These are phyloP conservation scores for Eurystomus gularis DNA, from an alignment of 2,113 vertebrate species.

Conservation along the genomic window DNA sequence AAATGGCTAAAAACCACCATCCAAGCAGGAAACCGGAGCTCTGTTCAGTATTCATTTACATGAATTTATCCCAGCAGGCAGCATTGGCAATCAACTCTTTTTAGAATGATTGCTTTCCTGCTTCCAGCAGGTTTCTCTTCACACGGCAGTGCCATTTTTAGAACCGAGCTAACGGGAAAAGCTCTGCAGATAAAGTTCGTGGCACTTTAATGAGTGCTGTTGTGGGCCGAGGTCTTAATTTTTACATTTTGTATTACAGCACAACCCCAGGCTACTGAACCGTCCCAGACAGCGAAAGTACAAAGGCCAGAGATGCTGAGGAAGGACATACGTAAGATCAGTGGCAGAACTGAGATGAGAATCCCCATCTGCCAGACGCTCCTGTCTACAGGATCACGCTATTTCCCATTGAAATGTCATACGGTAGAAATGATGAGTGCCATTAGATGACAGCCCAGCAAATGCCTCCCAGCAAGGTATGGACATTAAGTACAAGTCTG, in stretches of 20 bases:
- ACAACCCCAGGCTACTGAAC: not conserved
- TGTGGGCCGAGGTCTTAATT: not conserved
- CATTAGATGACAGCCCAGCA: not conserved
- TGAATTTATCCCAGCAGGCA: not conserved
- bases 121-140: not conserved
- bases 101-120: not conserved
- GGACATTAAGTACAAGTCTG: not conserved
- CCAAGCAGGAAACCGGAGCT: not conserved
- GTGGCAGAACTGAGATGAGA: not conserved
- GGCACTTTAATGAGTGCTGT: not conserved
- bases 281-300: not conserved
- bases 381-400: not conserved
- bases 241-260: not conserved
- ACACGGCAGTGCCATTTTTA: not conserved
- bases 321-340: rapidly evolving
- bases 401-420: not conserved
- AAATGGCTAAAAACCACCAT: not conserved
- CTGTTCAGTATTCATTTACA: not conserved
- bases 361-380: not conserved
- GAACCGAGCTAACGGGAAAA: not conserved
- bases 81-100: not conserved
- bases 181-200: not conserved
- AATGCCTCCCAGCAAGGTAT: not conserved
- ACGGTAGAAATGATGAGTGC: not conserved
- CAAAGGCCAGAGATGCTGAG: not conserved